phyloP scores from a whole-genome alignment of 2,888 invertebrate species.

The Seira ritae region DNA sequence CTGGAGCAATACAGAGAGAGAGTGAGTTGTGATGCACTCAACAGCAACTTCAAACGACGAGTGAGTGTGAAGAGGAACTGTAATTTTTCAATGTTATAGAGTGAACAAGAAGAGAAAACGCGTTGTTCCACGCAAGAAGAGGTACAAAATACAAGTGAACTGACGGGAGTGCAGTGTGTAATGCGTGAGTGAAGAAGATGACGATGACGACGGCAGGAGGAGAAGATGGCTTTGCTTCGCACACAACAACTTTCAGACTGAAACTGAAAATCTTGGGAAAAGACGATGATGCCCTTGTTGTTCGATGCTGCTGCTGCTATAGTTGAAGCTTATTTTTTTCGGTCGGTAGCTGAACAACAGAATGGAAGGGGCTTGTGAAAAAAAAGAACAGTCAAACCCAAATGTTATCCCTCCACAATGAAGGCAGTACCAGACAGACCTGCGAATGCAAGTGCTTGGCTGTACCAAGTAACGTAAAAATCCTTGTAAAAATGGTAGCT shows the following conservation, averaged over 20 bases:
- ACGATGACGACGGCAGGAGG: slow-evolving; percentile 29
- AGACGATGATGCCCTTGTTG: not conserved
- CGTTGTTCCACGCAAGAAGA: slow-evolving; percentile 16
- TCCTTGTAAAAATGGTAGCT: slow-evolving; percentile 1
- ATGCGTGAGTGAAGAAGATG: slow-evolving; percentile 35
- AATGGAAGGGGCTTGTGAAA: slow-evolving; percentile 41
- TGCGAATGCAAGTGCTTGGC: slow-evolving; percentile 45
- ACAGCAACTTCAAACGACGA: slow-evolving; percentile 31
- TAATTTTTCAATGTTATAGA: slow-evolving; percentile 51
- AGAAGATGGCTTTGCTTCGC: slow-evolving; percentile 46
- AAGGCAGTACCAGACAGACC: slow-evolving; percentile 35
- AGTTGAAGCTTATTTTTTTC: not conserved
- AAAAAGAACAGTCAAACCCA: slow-evolving; percentile 39
- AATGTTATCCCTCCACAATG: not conserved
- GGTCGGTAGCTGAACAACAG: slow-evolving; percentile 22
- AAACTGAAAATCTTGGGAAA: slow-evolving; percentile 43
- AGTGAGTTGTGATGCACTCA: slow-evolving; percentile 35
- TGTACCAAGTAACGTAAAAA: slow-evolving; percentile 22
- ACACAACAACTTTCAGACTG: slow-evolving; percentile 43
- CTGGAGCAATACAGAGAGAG: slow-evolving; percentile 34
- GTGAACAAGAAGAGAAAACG: slow-evolving; percentile 33
- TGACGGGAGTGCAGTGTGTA: slow-evolving; percentile 29
- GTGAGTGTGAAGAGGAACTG: slow-evolving; percentile 44
- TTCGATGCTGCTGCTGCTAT: not conserved
- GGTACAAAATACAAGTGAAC: slow-evolving; percentile 47